Percentiles rank a stretch among this genome's conserved stretches.
phyloP scores from a whole-genome alignment of 2,113 vertebrate species.

The Austrofundulus limnaeus region DNA sequence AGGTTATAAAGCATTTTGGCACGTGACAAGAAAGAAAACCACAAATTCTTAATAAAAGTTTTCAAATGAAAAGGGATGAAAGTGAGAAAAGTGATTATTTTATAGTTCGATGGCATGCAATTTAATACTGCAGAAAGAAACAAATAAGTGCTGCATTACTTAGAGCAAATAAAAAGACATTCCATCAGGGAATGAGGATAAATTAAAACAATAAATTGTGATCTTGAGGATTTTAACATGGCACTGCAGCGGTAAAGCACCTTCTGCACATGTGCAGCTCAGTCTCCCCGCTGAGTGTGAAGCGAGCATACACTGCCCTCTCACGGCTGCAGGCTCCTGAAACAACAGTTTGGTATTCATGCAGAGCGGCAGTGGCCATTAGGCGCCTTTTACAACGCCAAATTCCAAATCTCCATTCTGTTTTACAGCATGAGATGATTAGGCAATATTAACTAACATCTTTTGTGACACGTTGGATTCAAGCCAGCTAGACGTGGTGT shows the following conservation, averaged over 20 bases:
- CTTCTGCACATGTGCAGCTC: slow-evolving; percentile 53
- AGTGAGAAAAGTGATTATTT: slow-evolving; percentile 11
- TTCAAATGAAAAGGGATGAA: not conserved
- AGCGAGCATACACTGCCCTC: slow-evolving; percentile 63
- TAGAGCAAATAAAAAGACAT: not conserved
- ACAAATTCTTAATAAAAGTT: slow-evolving; percentile 13
- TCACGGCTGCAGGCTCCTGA: slow-evolving; percentile 46
- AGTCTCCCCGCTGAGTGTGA: slow-evolving; percentile 34
- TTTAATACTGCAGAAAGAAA: slow-evolving; percentile 15
- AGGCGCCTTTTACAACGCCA: slow-evolving; percentile 56
- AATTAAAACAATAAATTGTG: slow-evolving; percentile 38
- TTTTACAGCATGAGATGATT: slow-evolving; percentile 58
- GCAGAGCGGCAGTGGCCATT: slow-evolving; percentile 11
- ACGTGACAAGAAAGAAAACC: slow-evolving; percentile 11
- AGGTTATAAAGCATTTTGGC: slow-evolving; percentile 10
- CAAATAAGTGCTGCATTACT: slow-evolving; percentile 12
- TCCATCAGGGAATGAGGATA: slow-evolving; percentile 7
- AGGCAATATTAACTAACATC: slow-evolving; percentile 60
- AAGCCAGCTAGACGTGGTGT: slow-evolving; percentile 55
- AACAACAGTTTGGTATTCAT: slow-evolving; percentile 32
- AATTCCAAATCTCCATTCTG: slow-evolving; percentile 29
- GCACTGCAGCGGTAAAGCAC: slow-evolving; percentile 64
- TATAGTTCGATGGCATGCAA: slow-evolving; percentile 23
- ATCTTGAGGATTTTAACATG: slow-evolving; percentile 54
- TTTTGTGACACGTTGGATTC: slow-evolving; percentile 50